phyloP scores from a whole-genome alignment of 2,113 vertebrate species.

The Malurus elegans region DNA sequence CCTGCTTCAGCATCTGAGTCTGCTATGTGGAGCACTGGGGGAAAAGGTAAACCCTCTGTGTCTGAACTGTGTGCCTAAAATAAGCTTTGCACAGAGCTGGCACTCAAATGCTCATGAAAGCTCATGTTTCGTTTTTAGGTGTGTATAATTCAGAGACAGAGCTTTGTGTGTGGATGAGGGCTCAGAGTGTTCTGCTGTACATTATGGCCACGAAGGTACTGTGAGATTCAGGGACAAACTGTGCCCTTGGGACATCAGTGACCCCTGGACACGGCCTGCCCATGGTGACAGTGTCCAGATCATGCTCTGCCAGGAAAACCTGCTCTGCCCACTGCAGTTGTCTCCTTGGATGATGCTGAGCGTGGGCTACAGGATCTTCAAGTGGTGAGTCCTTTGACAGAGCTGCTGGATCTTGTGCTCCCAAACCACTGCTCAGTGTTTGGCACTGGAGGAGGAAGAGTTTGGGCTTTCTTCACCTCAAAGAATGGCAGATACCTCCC shows the following conservation, averaged over 20 bases:
- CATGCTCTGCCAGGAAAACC: not conserved
- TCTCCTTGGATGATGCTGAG: not conserved
- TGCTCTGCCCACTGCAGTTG: not conserved
- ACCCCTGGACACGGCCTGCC: not conserved
- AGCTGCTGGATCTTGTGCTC: not conserved
- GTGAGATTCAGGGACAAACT: not conserved
- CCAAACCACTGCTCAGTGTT: not conserved
- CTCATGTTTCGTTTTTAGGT: not conserved
- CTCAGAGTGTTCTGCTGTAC: not conserved
- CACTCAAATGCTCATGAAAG: not conserved
- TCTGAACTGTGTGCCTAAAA: not conserved
- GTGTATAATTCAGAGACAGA: not conserved
- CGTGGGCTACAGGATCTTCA: not conserved
- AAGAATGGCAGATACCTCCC: not conserved
- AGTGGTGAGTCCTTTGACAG: not conserved
- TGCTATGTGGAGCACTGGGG: not conserved
- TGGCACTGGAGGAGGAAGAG: not conserved
- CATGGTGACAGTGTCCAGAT: not conserved
- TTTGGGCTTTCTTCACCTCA: not conserved
- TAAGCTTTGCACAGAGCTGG: not conserved
- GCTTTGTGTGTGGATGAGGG: rapidly evolving
- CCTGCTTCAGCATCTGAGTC: not conserved
- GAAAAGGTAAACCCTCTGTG: rapidly evolving
- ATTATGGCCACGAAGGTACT: not conserved
- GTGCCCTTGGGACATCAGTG: not conserved